Percentiles rank a stretch among this genome's conserved stretches.
Evolutionary conservation across 2,113 vertebrate species (phyloP).

Genomic region (Thamnophis sirtalis): DNA sequence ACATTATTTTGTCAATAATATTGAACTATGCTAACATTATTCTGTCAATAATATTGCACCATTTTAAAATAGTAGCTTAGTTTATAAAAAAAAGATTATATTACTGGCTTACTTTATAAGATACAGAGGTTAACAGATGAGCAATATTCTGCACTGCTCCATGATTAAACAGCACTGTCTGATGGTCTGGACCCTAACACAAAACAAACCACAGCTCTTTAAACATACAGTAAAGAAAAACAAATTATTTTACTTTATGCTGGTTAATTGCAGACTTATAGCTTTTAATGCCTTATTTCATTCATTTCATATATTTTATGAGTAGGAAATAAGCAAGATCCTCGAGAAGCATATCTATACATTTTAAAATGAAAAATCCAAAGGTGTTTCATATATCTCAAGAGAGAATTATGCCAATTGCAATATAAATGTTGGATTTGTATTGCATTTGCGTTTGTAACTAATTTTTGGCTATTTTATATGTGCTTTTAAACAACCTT

Average conservation of each 20-base stretch:
- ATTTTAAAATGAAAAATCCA: not conserved
- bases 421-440: not conserved
- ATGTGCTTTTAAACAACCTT: not conserved
- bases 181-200: constrained; percentile 92
- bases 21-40: not conserved
- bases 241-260: not conserved
- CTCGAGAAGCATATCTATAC: not conserved
- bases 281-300: not conserved
- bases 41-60: not conserved
- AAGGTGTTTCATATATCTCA: not conserved
- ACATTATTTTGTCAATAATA: not conserved
- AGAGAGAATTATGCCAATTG: not conserved
- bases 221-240: not conserved
- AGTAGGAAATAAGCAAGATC: not conserved
- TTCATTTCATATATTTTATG: not conserved
- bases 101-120: constrained; percentile 84
- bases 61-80: not conserved
- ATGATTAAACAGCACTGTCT: constrained; percentile 94
- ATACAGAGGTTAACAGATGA: constrained; percentile 87
- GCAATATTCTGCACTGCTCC: constrained; percentile 96
- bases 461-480: not conserved
- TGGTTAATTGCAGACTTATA: constrained; percentile 7
- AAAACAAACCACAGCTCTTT: constrained; percentile 31
- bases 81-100: not conserved
- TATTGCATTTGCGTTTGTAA: not conserved